Conservation (phyloP, 2,888 invertebrate species). For the Philereme transversata region DNA sequence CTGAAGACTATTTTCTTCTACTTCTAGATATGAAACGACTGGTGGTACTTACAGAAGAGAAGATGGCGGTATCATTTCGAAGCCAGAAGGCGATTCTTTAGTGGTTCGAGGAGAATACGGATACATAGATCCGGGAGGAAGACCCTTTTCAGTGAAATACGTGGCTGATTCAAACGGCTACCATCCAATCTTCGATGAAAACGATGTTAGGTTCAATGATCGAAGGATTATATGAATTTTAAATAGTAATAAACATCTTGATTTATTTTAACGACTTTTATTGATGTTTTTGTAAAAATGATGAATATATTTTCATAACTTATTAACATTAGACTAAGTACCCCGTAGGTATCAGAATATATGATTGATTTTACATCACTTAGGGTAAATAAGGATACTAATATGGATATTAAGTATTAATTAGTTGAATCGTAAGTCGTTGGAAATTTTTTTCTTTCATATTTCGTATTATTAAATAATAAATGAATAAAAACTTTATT, state of each 20-base stretch:
- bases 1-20: neutral
- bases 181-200: constrained; percentile 53
- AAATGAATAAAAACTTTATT: too few relatives aligned
- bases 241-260: constrained; percentile 15
- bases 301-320: neutral
- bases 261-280: constrained; percentile 2
- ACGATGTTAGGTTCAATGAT: constrained; percentile 68
- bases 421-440: too few relatives aligned
- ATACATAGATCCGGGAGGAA: constrained; percentile 80
- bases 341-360: too few relatives aligned
- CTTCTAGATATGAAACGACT: constrained; percentile 70
- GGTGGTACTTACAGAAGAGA: constrained; percentile 81
- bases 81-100: constrained; percentile 45
- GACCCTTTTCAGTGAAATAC: constrained; percentile 68
- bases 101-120: constrained; percentile 78
- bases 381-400: too few relatives aligned
- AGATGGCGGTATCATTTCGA: constrained; percentile 64
- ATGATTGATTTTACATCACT: too few relatives aligned
- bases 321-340: neutral
- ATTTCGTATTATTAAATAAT: too few relatives aligned
- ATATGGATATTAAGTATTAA: too few relatives aligned
- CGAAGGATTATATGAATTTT: constrained; percentile 61
- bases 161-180: constrained; percentile 86
- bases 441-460: too few relatives aligned
- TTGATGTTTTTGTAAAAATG: constrained; percentile 2